Percentiles rank a stretch among this genome's conserved stretches.
Evolutionary conservation across 2,888 invertebrate genomes (phyloP).

Genomic region (Tenthredo amoena): DNA sequence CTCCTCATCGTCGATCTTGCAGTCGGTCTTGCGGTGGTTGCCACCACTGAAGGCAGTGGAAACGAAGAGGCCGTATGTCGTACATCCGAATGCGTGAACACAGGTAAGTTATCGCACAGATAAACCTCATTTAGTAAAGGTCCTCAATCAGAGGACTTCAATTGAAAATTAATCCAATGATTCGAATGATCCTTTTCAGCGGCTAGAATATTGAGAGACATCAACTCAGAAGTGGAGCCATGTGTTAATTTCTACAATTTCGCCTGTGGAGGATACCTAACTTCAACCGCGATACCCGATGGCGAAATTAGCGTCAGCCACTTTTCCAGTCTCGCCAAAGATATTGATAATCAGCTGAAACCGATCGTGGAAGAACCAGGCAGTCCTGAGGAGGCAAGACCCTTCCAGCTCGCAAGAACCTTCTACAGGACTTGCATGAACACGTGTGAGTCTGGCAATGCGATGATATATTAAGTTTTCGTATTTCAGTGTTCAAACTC

Average conservation of each 20-base stretch:
- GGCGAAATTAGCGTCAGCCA: conserved; percentile 89
- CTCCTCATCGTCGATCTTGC: conserved; percentile 83
- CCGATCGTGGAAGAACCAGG: conserved; percentile 84
- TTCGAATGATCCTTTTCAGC: conserved; percentile 78
- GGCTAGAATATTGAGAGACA: conserved; percentile 84
- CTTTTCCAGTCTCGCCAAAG: conserved; percentile 87
- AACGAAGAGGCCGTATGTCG: not conserved
- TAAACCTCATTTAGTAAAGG: not conserved
- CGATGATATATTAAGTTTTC: conserved; percentile 3
- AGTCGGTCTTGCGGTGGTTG: conserved; percentile 78
- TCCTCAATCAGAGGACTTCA: not conserved
- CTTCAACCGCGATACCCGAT: conserved; percentile 87
- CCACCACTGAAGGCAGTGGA: conserved; percentile 61
- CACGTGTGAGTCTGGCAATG: conserved; percentile 83
- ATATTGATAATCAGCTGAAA: conserved; percentile 87
- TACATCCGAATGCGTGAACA: conserved; percentile 83
- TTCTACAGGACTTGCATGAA: conserved; percentile 94
- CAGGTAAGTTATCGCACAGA: conserved; percentile 79
- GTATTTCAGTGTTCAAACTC: not conserved
- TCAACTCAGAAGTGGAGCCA: conserved; percentile 86
- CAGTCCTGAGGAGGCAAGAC: conserved; percentile 82
- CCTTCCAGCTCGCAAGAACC: conserved; percentile 89
- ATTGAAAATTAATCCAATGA: not conserved
- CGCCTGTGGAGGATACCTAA: conserved; percentile 88
- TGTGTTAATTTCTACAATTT: conserved; percentile 92